These are phyloP conservation scores for Nephrotoma guestfalica DNA, from an alignment of 2,888 invertebrate species.

Conservation along the genomic window DNA sequence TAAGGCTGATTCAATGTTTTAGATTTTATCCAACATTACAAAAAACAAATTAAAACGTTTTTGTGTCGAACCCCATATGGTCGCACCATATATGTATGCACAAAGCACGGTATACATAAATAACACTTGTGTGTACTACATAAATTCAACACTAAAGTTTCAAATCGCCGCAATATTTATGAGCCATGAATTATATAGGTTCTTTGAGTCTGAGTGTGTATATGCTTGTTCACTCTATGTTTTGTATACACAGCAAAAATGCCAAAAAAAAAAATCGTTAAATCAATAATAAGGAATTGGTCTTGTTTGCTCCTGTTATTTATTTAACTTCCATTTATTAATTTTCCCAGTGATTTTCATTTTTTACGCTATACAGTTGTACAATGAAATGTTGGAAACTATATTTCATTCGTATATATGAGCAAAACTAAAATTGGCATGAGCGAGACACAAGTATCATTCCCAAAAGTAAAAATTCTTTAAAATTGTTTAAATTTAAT, in stretches of 20 bases:
- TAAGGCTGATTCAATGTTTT: too few species aligned
- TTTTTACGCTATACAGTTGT: neutral
- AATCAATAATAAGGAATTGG: neutral
- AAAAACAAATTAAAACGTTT: too few species aligned
- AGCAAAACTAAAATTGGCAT: neutral
- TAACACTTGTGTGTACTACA: too few species aligned
- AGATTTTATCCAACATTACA: too few species aligned
- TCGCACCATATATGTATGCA: neutral
- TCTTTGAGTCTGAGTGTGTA: neutral
- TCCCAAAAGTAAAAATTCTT: too few species aligned
- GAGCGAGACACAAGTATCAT: too few species aligned
- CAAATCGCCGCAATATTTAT: neutral
- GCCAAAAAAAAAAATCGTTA: neutral
- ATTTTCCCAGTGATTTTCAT: neutral
- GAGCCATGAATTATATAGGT: neutral
- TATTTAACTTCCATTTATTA: neutral
- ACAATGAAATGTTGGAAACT: neutral
- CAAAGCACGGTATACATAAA: neutral
- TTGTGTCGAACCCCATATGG: too few species aligned
- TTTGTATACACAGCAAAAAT: neutral
- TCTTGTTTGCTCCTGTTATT: neutral
- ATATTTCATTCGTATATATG: neutral
- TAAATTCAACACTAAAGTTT: too few species aligned
- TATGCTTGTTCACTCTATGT: neutral
- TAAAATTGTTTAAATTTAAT: too few species aligned